Base-by-base conservation (phyloP, 2,888 invertebrate species). In the Plagodis dolabraria region DNA sequence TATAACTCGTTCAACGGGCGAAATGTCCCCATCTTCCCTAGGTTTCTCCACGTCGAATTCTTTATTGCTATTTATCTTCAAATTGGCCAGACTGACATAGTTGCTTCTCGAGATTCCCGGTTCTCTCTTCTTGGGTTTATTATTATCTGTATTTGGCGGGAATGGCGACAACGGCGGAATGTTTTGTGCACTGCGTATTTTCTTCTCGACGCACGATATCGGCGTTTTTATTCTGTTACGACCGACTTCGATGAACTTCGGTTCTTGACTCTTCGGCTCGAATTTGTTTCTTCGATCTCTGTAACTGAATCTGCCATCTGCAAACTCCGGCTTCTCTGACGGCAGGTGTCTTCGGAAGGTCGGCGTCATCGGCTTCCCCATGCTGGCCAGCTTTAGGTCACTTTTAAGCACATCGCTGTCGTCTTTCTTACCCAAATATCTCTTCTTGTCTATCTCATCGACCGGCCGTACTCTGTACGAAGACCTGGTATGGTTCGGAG, bases 311-410 rank as follows among this genome's bases (percentile, higher is more conserved):
- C 93, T 69, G 0, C 85, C 87, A 59, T 89, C 90, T 0, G 81
- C 85, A 60, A 86, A 86, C 7, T 87, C 87, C 0, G 86, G 78
- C 49, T 70, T 77, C 2, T 89, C 89, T 0, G 71, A 63, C 0
- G 79, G 77, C 0, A 80, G 46, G 59, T 86, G 86, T 6, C 93
- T 65, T 5, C 91, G 74, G 70, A 93, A 90, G 63, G 88, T 86
- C 0, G 93, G 93, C 6, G 93, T 93, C 90, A 92, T 89, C 0
- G 92, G 93, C 54, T 91, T 92, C 0, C 92, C 92, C 74, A 89
- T 59, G 47, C 82, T 85, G 0, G 92, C 91, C 5, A 92, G 64
- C 49, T 92, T 92, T 0, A 91, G 52, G 58, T 92, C 92, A 9
- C 82, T 87, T 49, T 90, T 85, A 0, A 92, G 57, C 0, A 92